phyloP scores from a whole-genome alignment of 2,797 vertebrate species.

The Dromococcyx pavoninus region DNA sequence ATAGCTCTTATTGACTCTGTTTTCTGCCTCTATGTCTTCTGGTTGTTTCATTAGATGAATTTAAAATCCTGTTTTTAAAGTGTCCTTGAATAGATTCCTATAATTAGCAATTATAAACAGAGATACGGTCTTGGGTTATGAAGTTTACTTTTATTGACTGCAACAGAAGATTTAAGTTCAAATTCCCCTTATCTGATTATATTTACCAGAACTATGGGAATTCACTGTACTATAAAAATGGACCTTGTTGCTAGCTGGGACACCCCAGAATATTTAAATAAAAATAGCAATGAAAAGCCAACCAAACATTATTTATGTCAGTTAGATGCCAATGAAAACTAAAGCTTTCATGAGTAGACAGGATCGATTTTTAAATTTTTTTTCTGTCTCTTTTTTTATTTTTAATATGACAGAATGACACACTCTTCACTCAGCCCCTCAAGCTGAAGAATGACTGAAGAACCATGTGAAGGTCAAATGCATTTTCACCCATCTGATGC shows the following conservation, averaged over 20 bases:
- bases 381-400: conserved; percentile 41
- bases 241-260: conserved; percentile 43
- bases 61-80: background rate
- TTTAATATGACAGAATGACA: conserved; percentile 76
- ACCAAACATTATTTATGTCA: conserved; percentile 74
- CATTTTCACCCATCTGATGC: conserved; percentile 60
- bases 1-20: background rate
- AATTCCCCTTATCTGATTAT: conserved; percentile 57
- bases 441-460: conserved; percentile 74
- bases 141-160: conserved; percentile 52
- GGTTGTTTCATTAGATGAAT: background rate
- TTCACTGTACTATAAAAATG: conserved; percentile 26
- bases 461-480: conserved; percentile 72
- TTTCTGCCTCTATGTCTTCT: background rate
- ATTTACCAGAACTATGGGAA: conserved; percentile 40
- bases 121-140: conserved; percentile 18
- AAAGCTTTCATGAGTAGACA: conserved; percentile 68
- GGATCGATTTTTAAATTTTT: conserved; percentile 74
- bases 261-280: conserved; percentile 72
- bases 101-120: conserved; percentile 53
- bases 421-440: conserved; percentile 73
- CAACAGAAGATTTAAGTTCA: conserved; percentile 49
- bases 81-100: conserved; percentile 28
- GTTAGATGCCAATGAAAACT: conserved; percentile 69
- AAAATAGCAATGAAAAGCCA: conserved; percentile 64